These are phyloP conservation scores for Tokudaia tokunoshimensis DNA, from an alignment of 2,797 vertebrate species.

Conservation along the genomic window DNA sequence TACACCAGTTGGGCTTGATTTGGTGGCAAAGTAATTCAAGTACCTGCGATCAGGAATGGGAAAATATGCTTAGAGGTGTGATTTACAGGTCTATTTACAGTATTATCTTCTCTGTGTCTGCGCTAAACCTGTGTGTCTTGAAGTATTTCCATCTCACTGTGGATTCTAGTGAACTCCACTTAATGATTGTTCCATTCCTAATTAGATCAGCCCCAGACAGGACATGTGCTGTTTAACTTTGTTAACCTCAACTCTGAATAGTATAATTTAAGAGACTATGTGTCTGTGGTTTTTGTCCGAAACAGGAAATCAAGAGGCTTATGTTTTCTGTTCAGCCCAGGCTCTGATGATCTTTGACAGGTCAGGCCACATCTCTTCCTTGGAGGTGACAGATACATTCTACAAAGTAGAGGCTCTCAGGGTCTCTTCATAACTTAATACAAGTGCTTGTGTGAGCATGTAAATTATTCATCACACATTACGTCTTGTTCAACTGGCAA, in stretches of 20 bases:
- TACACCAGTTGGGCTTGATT: constrained; percentile 97
- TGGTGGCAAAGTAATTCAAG: constrained; percentile 99
- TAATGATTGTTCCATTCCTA: constrained; percentile 18
- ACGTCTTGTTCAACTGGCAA: not conserved
- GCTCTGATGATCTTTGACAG: constrained; percentile 60
- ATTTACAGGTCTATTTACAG: not conserved
- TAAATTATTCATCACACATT: not conserved
- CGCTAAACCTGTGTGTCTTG: not conserved
- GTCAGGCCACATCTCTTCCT: not conserved
- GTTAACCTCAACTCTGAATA: constrained; percentile 75
- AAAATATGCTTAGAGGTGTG: not conserved
- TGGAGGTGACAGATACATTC: not conserved
- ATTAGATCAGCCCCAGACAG: constrained; percentile 71
- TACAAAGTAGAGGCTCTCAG: not conserved
- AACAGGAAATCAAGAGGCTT: constrained; percentile 64
- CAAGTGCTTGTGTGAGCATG: not conserved
- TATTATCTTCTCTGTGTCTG: not conserved
- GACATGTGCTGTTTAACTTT: constrained; percentile 67
- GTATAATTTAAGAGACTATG: constrained; percentile 71
- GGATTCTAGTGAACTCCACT: not conserved
- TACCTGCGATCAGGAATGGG: constrained; percentile 90
- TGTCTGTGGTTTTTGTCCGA: constrained; percentile 48
- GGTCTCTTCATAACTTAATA: not conserved
- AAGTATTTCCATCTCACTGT: not conserved
- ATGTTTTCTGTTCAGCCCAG: constrained; percentile 49